These are phyloP conservation scores for Chanos chanos DNA, from an alignment of 2,797 vertebrate genomes.

Conservation along the genomic window DNA sequence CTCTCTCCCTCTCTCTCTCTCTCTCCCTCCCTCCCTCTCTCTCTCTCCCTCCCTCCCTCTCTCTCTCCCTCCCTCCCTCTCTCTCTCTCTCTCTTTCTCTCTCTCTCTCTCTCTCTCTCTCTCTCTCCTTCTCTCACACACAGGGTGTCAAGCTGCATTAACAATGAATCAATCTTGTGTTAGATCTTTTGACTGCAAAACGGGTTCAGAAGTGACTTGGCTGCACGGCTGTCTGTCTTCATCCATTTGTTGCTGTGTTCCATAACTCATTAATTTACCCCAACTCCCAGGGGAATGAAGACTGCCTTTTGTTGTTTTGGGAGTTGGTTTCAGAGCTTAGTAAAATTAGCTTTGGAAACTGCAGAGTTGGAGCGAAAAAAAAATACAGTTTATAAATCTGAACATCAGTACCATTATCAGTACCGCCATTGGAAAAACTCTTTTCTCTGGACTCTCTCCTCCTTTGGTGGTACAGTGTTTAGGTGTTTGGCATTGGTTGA, in stretches of 20 bases:
- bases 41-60: constrained; percentile 71
- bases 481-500: no score
- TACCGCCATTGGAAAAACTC: no score
- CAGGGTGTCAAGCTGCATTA: constrained; percentile 78
- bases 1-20: constrained; percentile 49
- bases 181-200: constrained; percentile 79
- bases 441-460: no score
- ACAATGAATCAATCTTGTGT: constrained; percentile 83
- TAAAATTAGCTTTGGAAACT: no score
- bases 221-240: constrained; percentile 68
- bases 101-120: constrained; percentile 69
- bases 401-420: no score
- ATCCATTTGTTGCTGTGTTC: constrained; percentile 62
- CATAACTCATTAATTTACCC: constrained; percentile 77
- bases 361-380: no score
- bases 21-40: constrained; percentile 71
- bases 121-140: constrained; percentile 70
- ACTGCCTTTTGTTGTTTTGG: constrained; percentile 38
- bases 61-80: constrained; percentile 69
- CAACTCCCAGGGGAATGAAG: constrained; percentile 62
- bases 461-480: no score
- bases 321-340: constrained; percentile 28
- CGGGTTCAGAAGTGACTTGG: constrained; percentile 72
- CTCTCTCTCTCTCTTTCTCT: constrained; percentile 69
- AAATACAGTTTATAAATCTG: no score